Percentiles rank a stretch among this genome's conserved stretches.
phyloP scores from a whole-genome alignment of 2,797 vertebrate species.

The Pangasius djambal region DNA sequence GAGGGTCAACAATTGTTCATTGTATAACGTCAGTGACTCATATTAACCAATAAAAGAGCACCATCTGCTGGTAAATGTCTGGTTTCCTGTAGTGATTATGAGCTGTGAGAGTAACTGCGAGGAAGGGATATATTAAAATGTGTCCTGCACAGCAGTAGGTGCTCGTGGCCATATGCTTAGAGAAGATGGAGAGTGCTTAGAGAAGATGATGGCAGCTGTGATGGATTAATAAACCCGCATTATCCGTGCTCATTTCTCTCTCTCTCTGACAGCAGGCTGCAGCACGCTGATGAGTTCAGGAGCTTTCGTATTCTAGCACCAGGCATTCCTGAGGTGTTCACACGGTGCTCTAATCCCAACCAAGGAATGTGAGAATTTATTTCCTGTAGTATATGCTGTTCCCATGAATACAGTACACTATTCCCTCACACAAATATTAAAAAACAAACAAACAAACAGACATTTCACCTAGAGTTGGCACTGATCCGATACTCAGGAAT shows the following conservation, averaged over 20 bases:
- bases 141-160: conserved; percentile 11
- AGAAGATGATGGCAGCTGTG: conserved; percentile 32
- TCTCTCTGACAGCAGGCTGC: not conserved
- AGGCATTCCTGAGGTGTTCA: conserved; percentile 3
- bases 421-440: not conserved
- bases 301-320: not conserved
- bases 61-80: conserved; percentile 31
- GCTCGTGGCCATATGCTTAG: conserved; percentile 7
- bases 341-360: not conserved
- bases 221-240: conserved; percentile 30
- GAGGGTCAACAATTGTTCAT: conserved; percentile 1
- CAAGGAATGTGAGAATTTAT: not conserved
- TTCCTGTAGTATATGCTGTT: not conserved
- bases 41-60: conserved; percentile 3
- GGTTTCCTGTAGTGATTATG: not conserved
- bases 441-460: not conserved
- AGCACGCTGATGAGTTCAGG: not conserved
- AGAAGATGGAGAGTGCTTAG: not conserved
- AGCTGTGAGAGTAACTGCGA: not conserved
- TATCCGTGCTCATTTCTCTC: conserved; percentile 4
- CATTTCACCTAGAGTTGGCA: not conserved
- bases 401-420: not conserved
- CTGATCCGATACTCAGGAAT: not conserved
- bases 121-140: not conserved
- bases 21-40: not conserved